Conservation (phyloP, 1,140 invertebrate genomes). For the Zophobas atratus region DNA sequence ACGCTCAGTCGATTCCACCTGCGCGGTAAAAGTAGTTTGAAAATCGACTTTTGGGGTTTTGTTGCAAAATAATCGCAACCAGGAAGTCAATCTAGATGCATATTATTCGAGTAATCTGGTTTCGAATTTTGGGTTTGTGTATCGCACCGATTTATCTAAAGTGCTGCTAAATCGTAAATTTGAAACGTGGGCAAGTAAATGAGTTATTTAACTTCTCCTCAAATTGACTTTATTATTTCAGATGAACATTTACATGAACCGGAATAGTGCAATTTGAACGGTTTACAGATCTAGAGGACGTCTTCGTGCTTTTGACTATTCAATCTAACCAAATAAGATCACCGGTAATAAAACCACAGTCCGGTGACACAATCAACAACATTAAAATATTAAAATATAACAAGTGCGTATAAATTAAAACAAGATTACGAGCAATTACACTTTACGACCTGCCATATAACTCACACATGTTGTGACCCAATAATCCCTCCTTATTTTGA, state of each 20-base stretch:
- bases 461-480: conserved; percentile 28
- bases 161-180: neutral
- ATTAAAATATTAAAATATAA: conserved; percentile 3
- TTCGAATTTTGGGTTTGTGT: neutral
- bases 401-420: conserved; percentile 30
- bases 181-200: too few relatives aligned
- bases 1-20: neutral
- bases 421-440: conserved; percentile 27
- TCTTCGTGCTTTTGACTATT: too few relatives aligned
- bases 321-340: too few relatives aligned
- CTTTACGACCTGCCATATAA: conserved; percentile 26
- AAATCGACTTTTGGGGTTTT: conserved; percentile 9
- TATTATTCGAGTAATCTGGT: too few relatives aligned
- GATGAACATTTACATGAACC: too few relatives aligned
- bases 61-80: conserved; percentile 7
- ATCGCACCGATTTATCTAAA: conserved; percentile 6
- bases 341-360: too few relatives aligned
- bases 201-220: too few relatives aligned
- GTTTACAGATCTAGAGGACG: too few relatives aligned
- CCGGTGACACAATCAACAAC: too few relatives aligned
- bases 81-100: neutral
- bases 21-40: conserved; percentile 12
- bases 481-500: conserved; percentile 32
- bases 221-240: too few relatives aligned
- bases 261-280: too few relatives aligned